Evolutionary conservation across 2,888 invertebrate species (phyloP), one percentile per base, ranked within the genome.

Genomic region (Synanthedon vespiformis): DNA sequence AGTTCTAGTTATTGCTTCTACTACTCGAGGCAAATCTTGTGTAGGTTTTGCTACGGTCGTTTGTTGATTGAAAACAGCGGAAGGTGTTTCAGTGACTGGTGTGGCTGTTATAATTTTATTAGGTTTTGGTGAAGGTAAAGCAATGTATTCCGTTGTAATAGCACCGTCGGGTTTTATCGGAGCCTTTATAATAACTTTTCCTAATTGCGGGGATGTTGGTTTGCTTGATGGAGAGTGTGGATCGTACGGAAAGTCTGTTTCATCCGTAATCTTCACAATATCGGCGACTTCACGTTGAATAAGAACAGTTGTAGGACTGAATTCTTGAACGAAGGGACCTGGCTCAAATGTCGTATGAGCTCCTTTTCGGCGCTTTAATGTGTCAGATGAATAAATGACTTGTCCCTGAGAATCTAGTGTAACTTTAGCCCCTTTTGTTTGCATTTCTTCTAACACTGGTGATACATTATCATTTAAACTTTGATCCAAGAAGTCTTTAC

Each of bases 311-410:
- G 83, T 83, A n/a, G 84, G 81, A 51, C 74, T 67, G 52, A 86
- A 75, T 65, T 90, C 91, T 80, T 93, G 94, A 22, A 95, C 94
- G 73, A 93, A 94, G 48, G 94, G 95, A 61, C 95, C 95, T 53
- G 95, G 95, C 84, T 94, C 94, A 68, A 95, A 95, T 40, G 95
- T 95, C 41, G 94, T 94, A 68, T 95, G 94, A 13, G 93, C 92
- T 56, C 92, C 93, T 87, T 94, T 94, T 58, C 92, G 88, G 63
- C 94, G 89, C 70, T 92, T 92, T 58, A 95, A 81, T 69, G 95
- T 95, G 65, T 95, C 95, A 16, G 95, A 95, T 58, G 93, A 94
- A 80, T 94, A 96, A 56, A 96, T 93, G 49, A 96, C 94, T 88
- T 94, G 94, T 52, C 96, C 96, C 67, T 94, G 93, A 22, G 95